Conservation (phyloP, 2,797 vertebrate species). For the Sebastiscus albofasciatus region DNA sequence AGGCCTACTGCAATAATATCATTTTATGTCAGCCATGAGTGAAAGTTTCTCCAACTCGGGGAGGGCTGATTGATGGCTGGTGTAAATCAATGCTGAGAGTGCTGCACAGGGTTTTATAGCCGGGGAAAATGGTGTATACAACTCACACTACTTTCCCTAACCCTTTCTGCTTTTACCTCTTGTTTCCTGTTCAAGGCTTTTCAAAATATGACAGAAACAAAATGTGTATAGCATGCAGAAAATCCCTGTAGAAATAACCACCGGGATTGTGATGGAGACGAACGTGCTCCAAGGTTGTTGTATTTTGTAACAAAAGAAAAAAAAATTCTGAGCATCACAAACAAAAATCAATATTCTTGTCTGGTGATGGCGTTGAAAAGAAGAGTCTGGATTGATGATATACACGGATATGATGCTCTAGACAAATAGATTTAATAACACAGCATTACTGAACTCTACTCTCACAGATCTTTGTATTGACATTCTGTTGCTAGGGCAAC, state of each 20-base stretch:
- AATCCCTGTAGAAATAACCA: neutral
- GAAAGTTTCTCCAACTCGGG: constrained; percentile 65
- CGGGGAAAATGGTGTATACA: constrained; percentile 18
- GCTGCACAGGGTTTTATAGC: constrained; percentile 49
- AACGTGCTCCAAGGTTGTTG: too few relatives aligned
- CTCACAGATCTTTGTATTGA: neutral
- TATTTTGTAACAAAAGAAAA: too few relatives aligned
- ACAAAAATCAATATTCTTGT: neutral
- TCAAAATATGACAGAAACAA: neutral
- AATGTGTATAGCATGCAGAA: neutral
- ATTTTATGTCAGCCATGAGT: constrained; percentile 66
- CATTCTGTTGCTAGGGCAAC: too few relatives aligned
- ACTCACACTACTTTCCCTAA: neutral
- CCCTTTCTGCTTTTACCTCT: neutral
- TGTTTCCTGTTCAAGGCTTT: neutral
- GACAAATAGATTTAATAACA: neutral
- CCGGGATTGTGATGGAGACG: neutral
- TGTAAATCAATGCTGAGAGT: constrained; percentile 65
- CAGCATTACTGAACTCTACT: neutral
- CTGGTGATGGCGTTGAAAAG: neutral
- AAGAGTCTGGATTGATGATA: neutral
- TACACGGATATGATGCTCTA: neutral
- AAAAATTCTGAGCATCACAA: neutral
- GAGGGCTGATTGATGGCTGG: constrained; percentile 66
- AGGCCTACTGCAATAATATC: constrained; percentile 49